phyloP scores from a whole-genome alignment of 2,888 invertebrate species.

The Agrochola circellaris region DNA sequence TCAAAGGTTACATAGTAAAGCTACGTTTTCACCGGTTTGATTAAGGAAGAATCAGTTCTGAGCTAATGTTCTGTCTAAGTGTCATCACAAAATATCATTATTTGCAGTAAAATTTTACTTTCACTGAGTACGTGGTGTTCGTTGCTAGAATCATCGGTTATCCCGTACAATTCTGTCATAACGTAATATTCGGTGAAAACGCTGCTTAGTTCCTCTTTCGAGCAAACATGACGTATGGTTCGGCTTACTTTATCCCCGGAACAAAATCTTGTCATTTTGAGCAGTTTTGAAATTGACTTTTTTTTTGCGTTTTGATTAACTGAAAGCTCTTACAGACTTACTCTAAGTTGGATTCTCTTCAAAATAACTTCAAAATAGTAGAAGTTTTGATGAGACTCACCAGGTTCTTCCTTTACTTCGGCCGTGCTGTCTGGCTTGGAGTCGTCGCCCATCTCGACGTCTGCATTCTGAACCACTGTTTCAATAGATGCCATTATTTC shows the following conservation, averaged over 20 bases:
- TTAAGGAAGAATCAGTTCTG: not conserved
- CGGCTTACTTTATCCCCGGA: not conserved
- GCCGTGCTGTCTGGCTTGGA: slow-evolving; percentile 92
- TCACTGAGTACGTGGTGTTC: not conserved
- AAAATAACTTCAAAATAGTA: slow-evolving; percentile 7
- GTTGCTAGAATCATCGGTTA: not conserved
- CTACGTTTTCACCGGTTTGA: slow-evolving; percentile 8
- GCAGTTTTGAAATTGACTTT: not conserved
- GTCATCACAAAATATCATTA: too few species aligned
- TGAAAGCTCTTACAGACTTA: not conserved
- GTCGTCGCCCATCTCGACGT: slow-evolving; percentile 92
- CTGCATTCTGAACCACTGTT: slow-evolving; percentile 95
- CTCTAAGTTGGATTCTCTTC: slow-evolving; percentile 20
- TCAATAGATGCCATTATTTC: slow-evolving; percentile 96
- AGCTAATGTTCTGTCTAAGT: not conserved
- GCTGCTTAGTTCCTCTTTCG: not conserved
- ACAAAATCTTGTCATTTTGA: not conserved
- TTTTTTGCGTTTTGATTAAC: not conserved
- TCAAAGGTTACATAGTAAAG: slow-evolving; percentile 41
- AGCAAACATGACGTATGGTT: not conserved
- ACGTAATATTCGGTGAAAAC: not conserved
- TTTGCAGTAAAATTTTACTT: not conserved
- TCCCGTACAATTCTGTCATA: not conserved
- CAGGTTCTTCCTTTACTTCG: slow-evolving; percentile 93
- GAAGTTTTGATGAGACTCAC: slow-evolving; percentile 69